phyloP scores from a whole-genome alignment of 2,797 vertebrate species.

The Sebastes oblongus region DNA sequence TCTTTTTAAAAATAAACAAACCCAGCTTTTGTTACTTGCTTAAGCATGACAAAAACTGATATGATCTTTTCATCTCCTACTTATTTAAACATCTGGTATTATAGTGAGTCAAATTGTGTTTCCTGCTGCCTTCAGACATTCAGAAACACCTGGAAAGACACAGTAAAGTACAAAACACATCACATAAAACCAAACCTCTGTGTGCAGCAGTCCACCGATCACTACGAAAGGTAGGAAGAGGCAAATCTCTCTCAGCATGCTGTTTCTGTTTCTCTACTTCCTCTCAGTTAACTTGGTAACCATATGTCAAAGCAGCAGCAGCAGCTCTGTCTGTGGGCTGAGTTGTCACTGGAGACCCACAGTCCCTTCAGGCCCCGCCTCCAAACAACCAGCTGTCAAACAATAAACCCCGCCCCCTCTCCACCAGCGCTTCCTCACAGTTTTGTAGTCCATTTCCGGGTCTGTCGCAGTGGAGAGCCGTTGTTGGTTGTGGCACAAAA shows the following conservation, averaged over 20 bases:
- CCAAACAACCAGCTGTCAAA: conserved; percentile 48
- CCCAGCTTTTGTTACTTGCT: background rate
- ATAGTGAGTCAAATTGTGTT: background rate
- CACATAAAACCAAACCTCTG: conserved; percentile 37
- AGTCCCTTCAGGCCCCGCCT: conserved; percentile 46
- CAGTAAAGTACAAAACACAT: background rate
- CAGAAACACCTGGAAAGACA: background rate
- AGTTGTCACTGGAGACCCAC: conserved; percentile 41
- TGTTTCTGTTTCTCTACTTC: background rate
- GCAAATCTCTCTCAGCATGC: conserved; percentile 29
- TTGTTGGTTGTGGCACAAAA: rapidly evolving
- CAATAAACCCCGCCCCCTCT: conserved; percentile 27
- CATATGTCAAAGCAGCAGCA: conserved; percentile 3
- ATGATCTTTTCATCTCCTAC: background rate
- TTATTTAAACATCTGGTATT: background rate
- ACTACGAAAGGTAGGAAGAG: conserved; percentile 23
- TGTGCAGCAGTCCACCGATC: conserved; percentile 31
- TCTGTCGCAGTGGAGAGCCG: rapidly evolving
- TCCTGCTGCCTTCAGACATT: background rate
- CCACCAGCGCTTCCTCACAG: rapidly evolving
- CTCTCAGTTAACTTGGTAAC: background rate
- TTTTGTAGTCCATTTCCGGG: conserved; percentile 64
- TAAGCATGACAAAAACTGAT: background rate
- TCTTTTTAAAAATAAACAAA: background rate
- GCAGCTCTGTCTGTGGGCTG: conserved; percentile 9